phyloP scores from a whole-genome alignment of 2,888 invertebrate species.

The Unio delphinus region DNA sequence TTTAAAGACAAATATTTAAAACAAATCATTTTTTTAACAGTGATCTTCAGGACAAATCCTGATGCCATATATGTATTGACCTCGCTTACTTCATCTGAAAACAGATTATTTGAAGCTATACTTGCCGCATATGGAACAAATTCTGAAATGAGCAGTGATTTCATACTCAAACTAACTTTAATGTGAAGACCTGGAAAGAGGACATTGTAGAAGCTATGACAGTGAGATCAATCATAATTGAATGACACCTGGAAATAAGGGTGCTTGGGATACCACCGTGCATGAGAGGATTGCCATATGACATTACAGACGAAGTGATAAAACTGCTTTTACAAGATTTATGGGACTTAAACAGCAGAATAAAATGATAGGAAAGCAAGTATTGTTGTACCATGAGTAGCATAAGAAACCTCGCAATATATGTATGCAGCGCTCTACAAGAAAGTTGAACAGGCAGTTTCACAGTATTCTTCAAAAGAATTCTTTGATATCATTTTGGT shows the following conservation, averaged over 20 bases:
- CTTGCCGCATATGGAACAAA: too few relatives aligned
- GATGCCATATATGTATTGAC: constrained; percentile 30
- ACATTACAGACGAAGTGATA: constrained; percentile 30
- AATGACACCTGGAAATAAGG: background rate
- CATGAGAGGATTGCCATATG: constrained; percentile 14
- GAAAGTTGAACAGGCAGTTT: constrained; percentile 1
- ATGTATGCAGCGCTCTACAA: background rate
- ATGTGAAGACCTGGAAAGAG: constrained; percentile 38
- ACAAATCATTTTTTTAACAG: too few relatives aligned
- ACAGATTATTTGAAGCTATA: constrained; percentile 6
- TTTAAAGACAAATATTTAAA: constrained; percentile 20
- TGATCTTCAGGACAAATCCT: constrained; percentile 35
- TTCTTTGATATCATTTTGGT: too few relatives aligned
- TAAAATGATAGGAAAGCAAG: constrained; percentile 11
- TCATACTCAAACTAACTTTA: constrained; percentile 47
- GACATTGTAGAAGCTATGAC: constrained; percentile 11
- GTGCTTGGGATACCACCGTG: background rate
- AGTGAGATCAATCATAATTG: background rate
- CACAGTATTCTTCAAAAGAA: constrained; percentile 5
- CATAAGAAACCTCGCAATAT: background rate
- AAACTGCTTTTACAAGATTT: constrained; percentile 14
- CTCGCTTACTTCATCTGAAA: constrained; percentile 12
- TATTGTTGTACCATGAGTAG: constrained; percentile 24
- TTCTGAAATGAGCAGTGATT: constrained; percentile 7
- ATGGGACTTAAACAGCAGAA: constrained; percentile 3